Percentiles rank a stretch among this genome's conserved stretches.
Conservation (phyloP, 2,113 vertebrate species). For the Eretmochelys imbricata region DNA sequence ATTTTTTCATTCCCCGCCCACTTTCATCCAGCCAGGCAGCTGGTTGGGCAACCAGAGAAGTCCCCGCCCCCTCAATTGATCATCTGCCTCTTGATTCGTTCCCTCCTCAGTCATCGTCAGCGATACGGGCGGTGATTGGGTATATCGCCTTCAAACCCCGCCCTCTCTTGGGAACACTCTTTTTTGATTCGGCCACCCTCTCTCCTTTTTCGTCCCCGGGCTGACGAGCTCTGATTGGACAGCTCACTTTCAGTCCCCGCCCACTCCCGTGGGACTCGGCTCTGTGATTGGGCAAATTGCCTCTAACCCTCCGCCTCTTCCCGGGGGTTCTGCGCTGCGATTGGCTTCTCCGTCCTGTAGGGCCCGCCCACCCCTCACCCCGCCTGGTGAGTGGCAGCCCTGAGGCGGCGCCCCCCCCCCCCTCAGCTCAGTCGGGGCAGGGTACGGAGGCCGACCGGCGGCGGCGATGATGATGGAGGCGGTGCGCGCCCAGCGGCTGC, state of each 20-base stretch:
- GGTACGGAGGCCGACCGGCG: not conserved
- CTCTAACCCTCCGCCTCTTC: not conserved
- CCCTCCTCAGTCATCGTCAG: rapidly evolving
- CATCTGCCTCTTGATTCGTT: not conserved
- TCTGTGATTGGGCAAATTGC: conserved; percentile 11
- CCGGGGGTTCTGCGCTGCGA: rapidly evolving
- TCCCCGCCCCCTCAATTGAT: rapidly evolving
- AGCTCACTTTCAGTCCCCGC: not conserved
- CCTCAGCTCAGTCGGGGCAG: not conserved
- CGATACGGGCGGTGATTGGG: rapidly evolving
- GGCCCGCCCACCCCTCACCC: not conserved
- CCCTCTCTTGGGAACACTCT: rapidly evolving
- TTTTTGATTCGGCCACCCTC: not conserved
- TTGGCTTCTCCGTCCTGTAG: rapidly evolving
- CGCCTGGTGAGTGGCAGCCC: conserved; percentile 13
- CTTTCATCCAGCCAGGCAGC: rapidly evolving
- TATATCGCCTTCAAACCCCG: rapidly evolving
- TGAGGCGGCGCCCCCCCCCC: not conserved
- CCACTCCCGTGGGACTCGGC: too few species aligned
- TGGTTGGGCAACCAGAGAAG: rapidly evolving
- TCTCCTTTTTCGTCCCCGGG: not conserved
- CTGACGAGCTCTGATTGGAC: not conserved
- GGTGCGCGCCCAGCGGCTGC: conserved; percentile 85
- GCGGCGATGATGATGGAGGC: conserved; percentile 86
- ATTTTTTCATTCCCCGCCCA: rapidly evolving